Percentiles rank a stretch among this genome's conserved stretches.
These are phyloP conservation scores for Thunnus albacares DNA, from an alignment of 2,797 vertebrate genomes.

Conservation along the genomic window DNA sequence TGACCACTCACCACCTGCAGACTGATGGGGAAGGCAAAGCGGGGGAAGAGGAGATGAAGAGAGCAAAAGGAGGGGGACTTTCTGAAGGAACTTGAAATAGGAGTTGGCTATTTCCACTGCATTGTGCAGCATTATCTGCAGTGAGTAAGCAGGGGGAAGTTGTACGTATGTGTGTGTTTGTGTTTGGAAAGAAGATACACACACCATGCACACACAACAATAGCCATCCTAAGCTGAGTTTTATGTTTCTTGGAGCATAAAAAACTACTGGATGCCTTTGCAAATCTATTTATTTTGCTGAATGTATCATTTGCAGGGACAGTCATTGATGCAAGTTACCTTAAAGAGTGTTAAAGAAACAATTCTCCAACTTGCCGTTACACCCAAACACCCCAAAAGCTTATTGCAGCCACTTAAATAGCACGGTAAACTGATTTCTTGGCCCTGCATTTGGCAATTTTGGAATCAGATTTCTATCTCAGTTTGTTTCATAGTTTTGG, in stretches of 20 bases:
- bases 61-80: not conserved
- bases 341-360: not conserved
- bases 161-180: constrained; percentile 10
- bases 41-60: not conserved
- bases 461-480: constrained; percentile 30
- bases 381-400: constrained; percentile 5
- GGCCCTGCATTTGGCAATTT: not conserved
- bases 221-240: constrained; percentile 22
- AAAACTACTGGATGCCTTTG: not conserved
- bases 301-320: not conserved
- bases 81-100: constrained; percentile 60
- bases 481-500: constrained; percentile 28
- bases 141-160: constrained; percentile 44
- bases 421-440: constrained; percentile 10
- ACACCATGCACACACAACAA: constrained; percentile 11
- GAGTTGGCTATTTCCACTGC: constrained; percentile 57
- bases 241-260: not conserved
- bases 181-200: constrained; percentile 29
- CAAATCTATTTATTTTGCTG: constrained; percentile 13
- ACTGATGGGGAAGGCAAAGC: constrained; percentile 37
- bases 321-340: not conserved
- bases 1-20: constrained; percentile 75
- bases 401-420: constrained; percentile 4
- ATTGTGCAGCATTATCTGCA: constrained; percentile 59
- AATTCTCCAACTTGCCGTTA: not conserved